phyloP scores from a whole-genome alignment of 64 coral and sea anemone species.

The Dendrophyllia cribrosa region DNA sequence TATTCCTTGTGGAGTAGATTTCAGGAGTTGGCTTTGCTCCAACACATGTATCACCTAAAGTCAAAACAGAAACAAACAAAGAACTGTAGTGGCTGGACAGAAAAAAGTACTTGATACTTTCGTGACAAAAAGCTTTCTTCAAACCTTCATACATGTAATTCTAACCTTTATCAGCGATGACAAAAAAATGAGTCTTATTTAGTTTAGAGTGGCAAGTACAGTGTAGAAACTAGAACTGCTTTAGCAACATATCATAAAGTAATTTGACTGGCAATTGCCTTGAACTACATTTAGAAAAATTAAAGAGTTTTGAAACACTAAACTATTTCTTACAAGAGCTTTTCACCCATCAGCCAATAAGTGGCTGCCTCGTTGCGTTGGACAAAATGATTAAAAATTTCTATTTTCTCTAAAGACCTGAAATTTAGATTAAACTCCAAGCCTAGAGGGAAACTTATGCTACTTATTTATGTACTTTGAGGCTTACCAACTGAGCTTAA shows the following conservation, averaged over 20 bases:
- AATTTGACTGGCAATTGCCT: too few relatives aligned
- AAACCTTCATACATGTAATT: too few relatives aligned
- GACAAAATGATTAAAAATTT: background rate
- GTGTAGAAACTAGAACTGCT: too few relatives aligned
- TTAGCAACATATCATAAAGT: too few relatives aligned
- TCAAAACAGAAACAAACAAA: background rate
- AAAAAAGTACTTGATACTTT: slow-evolving; percentile 1
- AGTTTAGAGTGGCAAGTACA: too few relatives aligned
- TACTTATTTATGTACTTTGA: background rate
- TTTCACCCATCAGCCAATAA: background rate
- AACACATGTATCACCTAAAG: slow-evolving; percentile 89
- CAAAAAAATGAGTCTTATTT: too few relatives aligned
- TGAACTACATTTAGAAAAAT: too few relatives aligned
- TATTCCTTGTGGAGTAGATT: slow-evolving; percentile 89
- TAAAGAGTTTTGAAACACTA: too few relatives aligned
- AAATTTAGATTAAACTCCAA: too few relatives aligned
- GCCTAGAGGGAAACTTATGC: background rate
- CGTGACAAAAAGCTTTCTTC: background rate
- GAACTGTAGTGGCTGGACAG: background rate
- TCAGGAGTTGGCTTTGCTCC: slow-evolving; percentile 78
- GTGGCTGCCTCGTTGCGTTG: background rate
- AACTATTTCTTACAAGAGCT: too few relatives aligned
- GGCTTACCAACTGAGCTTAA: slow-evolving; percentile 64
- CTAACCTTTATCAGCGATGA: too few relatives aligned
- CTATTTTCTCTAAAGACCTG: background rate